Base-by-base conservation (phyloP, 1,140 invertebrate genomes). In the Sycophila sp. region DNA sequence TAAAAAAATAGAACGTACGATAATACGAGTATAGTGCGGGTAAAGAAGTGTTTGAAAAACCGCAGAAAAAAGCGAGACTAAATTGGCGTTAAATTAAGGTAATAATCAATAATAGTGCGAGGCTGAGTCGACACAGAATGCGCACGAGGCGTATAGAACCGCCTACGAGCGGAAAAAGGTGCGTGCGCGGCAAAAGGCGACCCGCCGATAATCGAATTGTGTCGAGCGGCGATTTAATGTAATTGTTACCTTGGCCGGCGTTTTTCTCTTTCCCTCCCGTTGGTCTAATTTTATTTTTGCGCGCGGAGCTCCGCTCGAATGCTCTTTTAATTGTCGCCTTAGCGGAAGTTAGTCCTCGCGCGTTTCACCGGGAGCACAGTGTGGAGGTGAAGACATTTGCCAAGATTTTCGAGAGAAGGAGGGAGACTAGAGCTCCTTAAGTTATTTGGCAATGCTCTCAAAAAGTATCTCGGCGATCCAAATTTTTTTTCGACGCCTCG, bases 291-390 rank as follows among this genome's bases (percentile, higher is more conserved):
- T 71, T n/a, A n/a, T n/a, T n/a, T n/a, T n/a, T 45, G 40, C 40
- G n/a, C 32, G 36, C 28, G 40, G 30, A 47, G 56, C 56, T 69
- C 6, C 38, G 47, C n/a, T n/a, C 71, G 72, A 77, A 77, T 77
- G 73, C 66, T 67, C 74, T 75, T 79, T 76, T 76, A 79, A 79
- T 77, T 76, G 75, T 72, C 34, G 38, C n/a, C n/a, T n/a, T n/a
- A n/a, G 13, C 19, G 40, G 40, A 10, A 40, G 42, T 19, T 55
- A 69, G 62, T 73, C 47, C 64, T 71, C 28, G 51, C 47, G 55
- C 17, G 40, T 38, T 13, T 42, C 6, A 38, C 59, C 28, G 4
- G 26, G 32, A 24, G 62, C 60, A 63, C 42, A 38, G 62, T 53
- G 56, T 65, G 69, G 71, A 73, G 69, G 63, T 55, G 65, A 72